These are phyloP conservation scores for Centropus bengalensis DNA, from an alignment of 2,113 vertebrate species.

Conservation along the genomic window DNA sequence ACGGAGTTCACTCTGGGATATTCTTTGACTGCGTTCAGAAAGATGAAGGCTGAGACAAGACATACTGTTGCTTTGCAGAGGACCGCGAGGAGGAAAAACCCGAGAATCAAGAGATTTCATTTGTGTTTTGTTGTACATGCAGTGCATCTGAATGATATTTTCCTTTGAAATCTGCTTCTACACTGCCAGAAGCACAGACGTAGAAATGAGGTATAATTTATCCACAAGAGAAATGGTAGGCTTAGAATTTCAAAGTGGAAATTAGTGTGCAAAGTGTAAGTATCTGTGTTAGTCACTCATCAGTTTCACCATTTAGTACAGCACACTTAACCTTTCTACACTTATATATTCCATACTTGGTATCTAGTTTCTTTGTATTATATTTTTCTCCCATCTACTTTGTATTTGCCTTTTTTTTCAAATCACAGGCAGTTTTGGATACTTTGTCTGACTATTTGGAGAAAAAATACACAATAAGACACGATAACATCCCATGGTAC, in stretches of 20 bases:
- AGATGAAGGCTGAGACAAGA: conserved; percentile 11
- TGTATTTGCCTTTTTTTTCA: background rate
- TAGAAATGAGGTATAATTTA: conserved; percentile 6
- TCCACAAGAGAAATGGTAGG: background rate
- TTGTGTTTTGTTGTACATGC: background rate
- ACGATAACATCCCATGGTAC: background rate
- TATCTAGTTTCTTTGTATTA: background rate
- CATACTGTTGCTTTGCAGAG: background rate
- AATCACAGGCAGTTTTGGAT: background rate
- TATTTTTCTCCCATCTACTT: background rate
- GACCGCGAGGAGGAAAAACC: background rate
- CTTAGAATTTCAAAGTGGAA: conserved; percentile 18
- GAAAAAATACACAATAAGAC: background rate
- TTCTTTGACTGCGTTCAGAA: background rate
- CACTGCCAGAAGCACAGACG: background rate
- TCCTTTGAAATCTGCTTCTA: conserved; percentile 19
- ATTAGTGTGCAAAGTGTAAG: background rate
- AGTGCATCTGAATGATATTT: background rate
- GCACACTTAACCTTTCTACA: background rate
- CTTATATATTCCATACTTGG: background rate
- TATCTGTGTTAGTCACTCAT: background rate
- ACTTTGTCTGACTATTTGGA: background rate
- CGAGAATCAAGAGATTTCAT: background rate
- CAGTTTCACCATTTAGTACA: background rate
- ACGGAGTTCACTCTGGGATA: background rate